phyloP scores from a whole-genome alignment of 2,797 vertebrate species.

The Saxicola maurus region DNA sequence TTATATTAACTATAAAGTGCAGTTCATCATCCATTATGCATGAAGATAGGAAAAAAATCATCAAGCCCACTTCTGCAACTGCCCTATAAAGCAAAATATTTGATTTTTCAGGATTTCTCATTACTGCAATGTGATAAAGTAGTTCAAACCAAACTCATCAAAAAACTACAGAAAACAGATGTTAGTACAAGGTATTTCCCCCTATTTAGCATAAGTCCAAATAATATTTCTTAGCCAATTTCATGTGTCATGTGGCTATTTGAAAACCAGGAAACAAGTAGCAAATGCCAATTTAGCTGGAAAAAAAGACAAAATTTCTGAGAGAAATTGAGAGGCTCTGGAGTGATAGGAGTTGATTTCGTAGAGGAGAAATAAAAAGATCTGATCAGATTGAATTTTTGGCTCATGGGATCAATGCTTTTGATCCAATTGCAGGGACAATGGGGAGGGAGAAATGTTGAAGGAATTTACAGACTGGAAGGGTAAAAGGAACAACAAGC shows the following conservation, averaged over 20 bases:
- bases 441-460: not conserved
- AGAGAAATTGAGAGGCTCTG: not conserved
- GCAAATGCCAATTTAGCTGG: not conserved
- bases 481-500: not conserved
- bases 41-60: not conserved
- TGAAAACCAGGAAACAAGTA: not conserved
- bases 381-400: not conserved
- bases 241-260: not conserved
- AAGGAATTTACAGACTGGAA: not conserved
- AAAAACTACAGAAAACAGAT: not conserved
- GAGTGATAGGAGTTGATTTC: fast-evolving
- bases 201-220: not conserved
- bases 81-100: not conserved
- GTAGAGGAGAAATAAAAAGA: not conserved
- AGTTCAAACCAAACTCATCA: not conserved
- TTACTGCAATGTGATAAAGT: not conserved
- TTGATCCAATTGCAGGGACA: not conserved
- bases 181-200: not conserved
- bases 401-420: not conserved
- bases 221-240: not conserved
- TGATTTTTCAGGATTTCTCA: not conserved
- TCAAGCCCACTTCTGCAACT: not conserved
- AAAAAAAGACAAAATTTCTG: not conserved
- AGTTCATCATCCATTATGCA: not conserved
- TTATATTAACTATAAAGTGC: not conserved